These are phyloP conservation scores for Andrena hattorfiana DNA, from an alignment of 2,888 invertebrate species.

Conservation along the genomic window DNA sequence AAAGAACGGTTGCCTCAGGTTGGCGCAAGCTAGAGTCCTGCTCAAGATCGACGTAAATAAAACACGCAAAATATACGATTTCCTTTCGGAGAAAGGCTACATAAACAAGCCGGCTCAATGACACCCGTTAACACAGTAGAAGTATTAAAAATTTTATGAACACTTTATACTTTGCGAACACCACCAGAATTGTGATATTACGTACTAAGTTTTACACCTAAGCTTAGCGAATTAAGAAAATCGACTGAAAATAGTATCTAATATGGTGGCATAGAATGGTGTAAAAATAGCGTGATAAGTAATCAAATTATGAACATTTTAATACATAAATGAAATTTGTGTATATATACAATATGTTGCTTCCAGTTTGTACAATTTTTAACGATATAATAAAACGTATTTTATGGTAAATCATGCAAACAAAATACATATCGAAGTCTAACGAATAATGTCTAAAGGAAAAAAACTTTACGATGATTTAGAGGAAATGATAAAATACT, in stretches of 20 bases:
- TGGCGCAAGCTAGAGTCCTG: constrained; percentile 93
- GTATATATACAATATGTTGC: constrained; percentile 23
- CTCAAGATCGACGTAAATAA: constrained; percentile 98
- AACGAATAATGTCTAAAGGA: not conserved
- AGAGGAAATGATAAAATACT: not conserved
- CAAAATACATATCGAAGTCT: constrained; percentile 18
- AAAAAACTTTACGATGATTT: not conserved
- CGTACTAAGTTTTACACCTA: constrained; percentile 27
- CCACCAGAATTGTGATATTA: constrained; percentile 55
- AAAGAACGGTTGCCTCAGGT: constrained; percentile 90
- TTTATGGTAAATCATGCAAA: constrained; percentile 14
- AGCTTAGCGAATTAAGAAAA: constrained; percentile 2
- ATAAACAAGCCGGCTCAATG: constrained; percentile 87
- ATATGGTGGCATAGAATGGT: constrained; percentile 16
- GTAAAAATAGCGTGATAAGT: not conserved
- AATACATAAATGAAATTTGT: not conserved
- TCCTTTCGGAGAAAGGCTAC: constrained; percentile 90
- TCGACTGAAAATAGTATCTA: constrained; percentile 24
- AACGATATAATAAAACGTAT: constrained; percentile 17
- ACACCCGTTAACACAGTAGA: constrained; percentile 29
- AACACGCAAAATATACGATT: constrained; percentile 94
- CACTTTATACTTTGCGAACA: not conserved
- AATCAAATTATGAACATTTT: constrained; percentile 7
- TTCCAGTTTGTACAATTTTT: constrained; percentile 38
- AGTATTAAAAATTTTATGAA: constrained; percentile 9